Conservation (phyloP, 2,797 vertebrate genomes). For the Lerista edwardsae region DNA sequence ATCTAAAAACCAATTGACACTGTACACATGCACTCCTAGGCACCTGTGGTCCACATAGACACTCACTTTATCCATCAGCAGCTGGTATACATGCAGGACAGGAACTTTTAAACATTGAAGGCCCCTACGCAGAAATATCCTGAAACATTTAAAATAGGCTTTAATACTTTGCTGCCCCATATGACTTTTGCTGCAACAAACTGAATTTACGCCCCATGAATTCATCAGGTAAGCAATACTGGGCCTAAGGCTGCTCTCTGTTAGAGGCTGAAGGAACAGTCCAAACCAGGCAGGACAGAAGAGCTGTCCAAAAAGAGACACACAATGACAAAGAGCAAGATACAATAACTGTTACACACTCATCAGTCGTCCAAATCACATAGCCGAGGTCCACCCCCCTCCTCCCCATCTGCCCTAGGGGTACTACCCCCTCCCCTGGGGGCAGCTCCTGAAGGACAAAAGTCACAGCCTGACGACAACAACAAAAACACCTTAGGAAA, state of each 20-base stretch:
- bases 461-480: not conserved
- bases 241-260: not conserved
- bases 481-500: not conserved
- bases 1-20: too few relatives aligned
- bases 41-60: too few relatives aligned
- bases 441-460: not conserved
- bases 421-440: not conserved
- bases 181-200: not conserved
- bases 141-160: not conserved
- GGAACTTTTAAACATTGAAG: not conserved
- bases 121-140: not conserved
- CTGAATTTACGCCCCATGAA: not conserved
- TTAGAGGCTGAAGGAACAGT: not conserved
- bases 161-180: not conserved
- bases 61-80: too few relatives aligned
- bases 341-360: constrained; percentile 16
- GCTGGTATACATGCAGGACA: not conserved
- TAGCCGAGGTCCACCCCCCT: not conserved
- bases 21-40: too few relatives aligned
- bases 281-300: not conserved
- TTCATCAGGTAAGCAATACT: not conserved
- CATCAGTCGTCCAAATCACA: constrained; percentile 30
- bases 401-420: rapidly evolving
- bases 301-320: constrained; percentile 18
- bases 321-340: constrained; percentile 39